These are phyloP conservation scores for Labeo calbasu DNA, from an alignment of 2,797 vertebrate species.

Conservation along the genomic window DNA sequence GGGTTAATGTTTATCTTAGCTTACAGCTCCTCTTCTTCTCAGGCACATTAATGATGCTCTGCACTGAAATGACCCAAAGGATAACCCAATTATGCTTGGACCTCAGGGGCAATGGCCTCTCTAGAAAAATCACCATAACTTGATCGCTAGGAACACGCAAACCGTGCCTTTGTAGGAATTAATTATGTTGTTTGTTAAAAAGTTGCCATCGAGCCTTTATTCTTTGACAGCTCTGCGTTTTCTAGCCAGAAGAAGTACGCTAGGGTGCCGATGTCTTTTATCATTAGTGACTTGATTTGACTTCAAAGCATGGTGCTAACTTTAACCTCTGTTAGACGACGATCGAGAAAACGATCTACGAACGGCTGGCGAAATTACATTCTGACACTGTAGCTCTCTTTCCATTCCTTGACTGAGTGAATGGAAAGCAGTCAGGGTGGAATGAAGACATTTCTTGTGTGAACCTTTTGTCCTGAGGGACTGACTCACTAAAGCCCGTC, in stretches of 20 bases:
- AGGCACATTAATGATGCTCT: conserved; percentile 70
- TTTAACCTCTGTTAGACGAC: conserved; percentile 10
- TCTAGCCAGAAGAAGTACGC: conserved; percentile 7
- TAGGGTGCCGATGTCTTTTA: neutral
- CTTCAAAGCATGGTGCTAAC: conserved; percentile 13
- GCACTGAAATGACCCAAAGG: conserved; percentile 68
- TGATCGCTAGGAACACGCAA: conserved; percentile 38
- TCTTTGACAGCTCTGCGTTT: conserved; percentile 38
- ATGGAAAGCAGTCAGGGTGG: conserved; percentile 46
- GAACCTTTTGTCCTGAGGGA: conserved; percentile 55
- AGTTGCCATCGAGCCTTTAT: conserved; percentile 32
- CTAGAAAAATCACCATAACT: conserved; percentile 40
- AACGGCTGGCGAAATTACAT: conserved; percentile 1
- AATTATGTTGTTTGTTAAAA: conserved; percentile 48
- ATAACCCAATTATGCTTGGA: conserved; percentile 64
- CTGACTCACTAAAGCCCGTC: conserved; percentile 52
- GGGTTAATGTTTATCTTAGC: conserved; percentile 68
- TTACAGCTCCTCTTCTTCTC: conserved; percentile 68
- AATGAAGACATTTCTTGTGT: conserved; percentile 56
- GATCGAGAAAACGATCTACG: neutral
- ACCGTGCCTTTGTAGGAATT: conserved; percentile 42
- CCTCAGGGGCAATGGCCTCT: conserved; percentile 44
- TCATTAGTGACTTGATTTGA: conserved; percentile 31
- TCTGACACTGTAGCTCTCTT: conserved; percentile 18
- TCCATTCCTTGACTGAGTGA: conserved; percentile 30